Evolutionary conservation across 2,888 invertebrate genomes (phyloP).

Genomic region (Tipula unca): DNA sequence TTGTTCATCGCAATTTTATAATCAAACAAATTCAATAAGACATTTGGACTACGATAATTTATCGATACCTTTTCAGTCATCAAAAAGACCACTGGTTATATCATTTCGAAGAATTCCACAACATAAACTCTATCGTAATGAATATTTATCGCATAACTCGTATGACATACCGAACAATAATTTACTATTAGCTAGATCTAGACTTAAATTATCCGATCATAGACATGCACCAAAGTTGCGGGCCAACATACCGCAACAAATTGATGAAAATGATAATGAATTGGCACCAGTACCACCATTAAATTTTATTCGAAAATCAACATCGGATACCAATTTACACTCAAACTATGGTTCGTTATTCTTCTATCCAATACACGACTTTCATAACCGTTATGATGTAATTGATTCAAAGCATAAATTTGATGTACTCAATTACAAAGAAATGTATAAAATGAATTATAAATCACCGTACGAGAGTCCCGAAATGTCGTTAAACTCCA

Average conservation of each 20-base stretch:
- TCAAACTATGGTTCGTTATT: neutral
- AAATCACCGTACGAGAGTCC: slow-evolving; percentile 9
- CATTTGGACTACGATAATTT: neutral
- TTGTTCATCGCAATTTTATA: neutral
- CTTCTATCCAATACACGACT: neutral
- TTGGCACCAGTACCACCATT: neutral
- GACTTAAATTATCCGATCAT: neutral
- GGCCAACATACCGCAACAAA: neutral
- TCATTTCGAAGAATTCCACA: neutral
- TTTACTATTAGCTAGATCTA: neutral
- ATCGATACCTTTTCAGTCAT: neutral
- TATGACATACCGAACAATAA: neutral
- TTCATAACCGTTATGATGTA: neutral
- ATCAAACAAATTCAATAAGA: slow-evolving; percentile 1
- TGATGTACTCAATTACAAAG: neutral
- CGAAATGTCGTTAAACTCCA: neutral
- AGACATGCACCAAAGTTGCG: neutral
- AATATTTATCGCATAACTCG: neutral
- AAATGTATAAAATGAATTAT: neutral
- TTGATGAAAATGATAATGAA: neutral
- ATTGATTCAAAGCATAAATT: neutral
- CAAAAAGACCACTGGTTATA: neutral
- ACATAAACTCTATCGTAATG: neutral
- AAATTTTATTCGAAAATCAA: neutral
- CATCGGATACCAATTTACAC: neutral